phyloP scores from a whole-genome alignment of 2,113 vertebrate genomes.

The Rousettus leschenaultii region DNA sequence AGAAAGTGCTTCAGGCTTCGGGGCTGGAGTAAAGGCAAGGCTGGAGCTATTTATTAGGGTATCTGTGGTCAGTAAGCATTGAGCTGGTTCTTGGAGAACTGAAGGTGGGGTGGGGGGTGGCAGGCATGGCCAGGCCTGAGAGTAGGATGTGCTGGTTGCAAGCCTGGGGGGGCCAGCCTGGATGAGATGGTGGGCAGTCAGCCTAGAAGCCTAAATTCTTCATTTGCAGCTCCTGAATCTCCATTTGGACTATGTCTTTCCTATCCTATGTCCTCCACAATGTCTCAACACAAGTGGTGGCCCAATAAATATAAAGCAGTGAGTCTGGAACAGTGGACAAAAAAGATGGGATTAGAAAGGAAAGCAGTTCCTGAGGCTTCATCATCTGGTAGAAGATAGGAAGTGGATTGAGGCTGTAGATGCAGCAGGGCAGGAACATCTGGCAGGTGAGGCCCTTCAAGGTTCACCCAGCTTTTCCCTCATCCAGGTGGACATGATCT shows the following conservation, averaged over 20 bases:
- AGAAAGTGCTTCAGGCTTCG: not conserved
- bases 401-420: not conserved
- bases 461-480: conserved; percentile 1
- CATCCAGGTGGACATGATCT: conserved; percentile 91
- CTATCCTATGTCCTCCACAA: not conserved
- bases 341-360: not conserved
- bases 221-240: not conserved
- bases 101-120: not conserved
- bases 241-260: not conserved
- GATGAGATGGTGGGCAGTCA: not conserved
- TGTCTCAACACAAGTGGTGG: not conserved
- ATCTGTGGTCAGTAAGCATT: not conserved
- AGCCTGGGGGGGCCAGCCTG: not conserved
- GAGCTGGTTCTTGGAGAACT: not conserved
- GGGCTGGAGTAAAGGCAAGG: not conserved
- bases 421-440: not conserved
- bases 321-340: not conserved
- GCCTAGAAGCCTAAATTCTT: not conserved
- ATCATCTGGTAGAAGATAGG: no score
- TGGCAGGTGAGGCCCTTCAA: not conserved
- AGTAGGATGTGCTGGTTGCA: not conserved
- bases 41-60: not conserved
- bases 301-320: not conserved
- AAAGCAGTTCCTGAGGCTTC: not conserved
- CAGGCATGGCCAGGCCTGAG: not conserved